A percentile compares a stretch with the other conserved stretches of the same genome.
phyloP scores from a whole-genome alignment of 2,113 vertebrate genomes.

The Saguinus imperator region DNA sequence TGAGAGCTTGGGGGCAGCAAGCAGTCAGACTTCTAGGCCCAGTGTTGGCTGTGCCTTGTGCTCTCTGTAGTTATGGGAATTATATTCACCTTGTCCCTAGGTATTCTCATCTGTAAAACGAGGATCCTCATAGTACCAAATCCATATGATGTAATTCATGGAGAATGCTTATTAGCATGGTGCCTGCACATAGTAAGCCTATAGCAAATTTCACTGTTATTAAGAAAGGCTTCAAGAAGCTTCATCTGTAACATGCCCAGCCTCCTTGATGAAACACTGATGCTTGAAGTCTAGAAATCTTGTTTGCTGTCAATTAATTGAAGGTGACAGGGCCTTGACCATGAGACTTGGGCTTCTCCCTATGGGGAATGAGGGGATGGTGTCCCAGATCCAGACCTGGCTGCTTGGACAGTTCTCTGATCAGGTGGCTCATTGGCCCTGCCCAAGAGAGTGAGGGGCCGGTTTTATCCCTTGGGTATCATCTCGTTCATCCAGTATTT shows the following conservation, averaged over 20 bases:
- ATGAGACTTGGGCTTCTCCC: background rate
- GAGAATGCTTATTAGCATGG: background rate
- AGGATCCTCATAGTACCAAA: background rate
- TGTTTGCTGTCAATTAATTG: background rate
- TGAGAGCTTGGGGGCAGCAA: background rate
- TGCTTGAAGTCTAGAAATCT: background rate
- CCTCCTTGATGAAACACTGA: background rate
- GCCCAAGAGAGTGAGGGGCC: background rate
- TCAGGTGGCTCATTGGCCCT: too few relatives aligned
- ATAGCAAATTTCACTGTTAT: background rate
- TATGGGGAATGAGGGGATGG: background rate
- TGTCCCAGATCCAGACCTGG: background rate
- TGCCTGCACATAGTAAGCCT: background rate
- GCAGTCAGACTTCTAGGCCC: fast-evolving
- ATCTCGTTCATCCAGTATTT: background rate
- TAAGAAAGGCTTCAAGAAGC: background rate
- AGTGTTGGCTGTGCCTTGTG: too few relatives aligned
- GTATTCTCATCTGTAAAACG: background rate
- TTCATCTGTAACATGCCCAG: fast-evolving
- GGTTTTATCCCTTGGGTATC: background rate
- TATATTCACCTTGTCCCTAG: background rate
- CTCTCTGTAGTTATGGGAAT: background rate
- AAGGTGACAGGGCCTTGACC: background rate
- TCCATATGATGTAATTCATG: background rate
- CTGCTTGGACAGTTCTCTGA: background rate